Evolutionary conservation across 2,113 vertebrate genomes (phyloP).

Genomic region (Erythrocebus patas): DNA sequence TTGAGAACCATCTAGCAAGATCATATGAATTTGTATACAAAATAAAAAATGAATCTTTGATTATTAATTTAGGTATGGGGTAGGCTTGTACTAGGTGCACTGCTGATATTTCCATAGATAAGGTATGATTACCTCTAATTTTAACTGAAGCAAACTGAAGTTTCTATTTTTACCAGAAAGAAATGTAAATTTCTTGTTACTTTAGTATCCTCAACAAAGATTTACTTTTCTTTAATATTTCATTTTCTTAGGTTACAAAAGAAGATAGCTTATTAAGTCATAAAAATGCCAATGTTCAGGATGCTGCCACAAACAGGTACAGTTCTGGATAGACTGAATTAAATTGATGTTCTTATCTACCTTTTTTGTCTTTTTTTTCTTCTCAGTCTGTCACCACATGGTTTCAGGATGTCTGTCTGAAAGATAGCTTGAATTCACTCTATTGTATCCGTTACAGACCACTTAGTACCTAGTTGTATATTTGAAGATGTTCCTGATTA

Average conservation of each 20-base stretch:
- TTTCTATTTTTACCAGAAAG: not conserved
- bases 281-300: slow-evolving; percentile 88
- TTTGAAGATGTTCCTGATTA: not conserved
- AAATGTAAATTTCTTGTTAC: not conserved
- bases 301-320: slow-evolving; percentile 87
- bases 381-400: not conserved
- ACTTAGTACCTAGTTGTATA: not conserved
- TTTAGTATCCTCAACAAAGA: slow-evolving; percentile 6
- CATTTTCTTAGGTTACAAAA: slow-evolving; percentile 82
- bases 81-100: not conserved
- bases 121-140: slow-evolving; percentile 1
- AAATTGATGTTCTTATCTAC: not conserved
- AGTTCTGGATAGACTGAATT: not conserved
- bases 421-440: not conserved
- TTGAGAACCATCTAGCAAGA: not conserved
- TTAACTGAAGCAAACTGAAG: slow-evolving; percentile 4
- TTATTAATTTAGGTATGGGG: not conserved
- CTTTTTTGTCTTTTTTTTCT: not conserved
- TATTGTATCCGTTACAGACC: not conserved
- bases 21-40: not conserved
- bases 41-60: not conserved
- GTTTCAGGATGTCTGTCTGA: not conserved
- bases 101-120: not conserved
- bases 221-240: slow-evolving; percentile 25
- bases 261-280: slow-evolving; percentile 84